A percentile compares a stretch with the other conserved stretches of the same genome.
These are phyloP conservation scores for Ptilonorhynchus violaceus DNA, from an alignment of 2,113 vertebrate species.

Conservation along the genomic window DNA sequence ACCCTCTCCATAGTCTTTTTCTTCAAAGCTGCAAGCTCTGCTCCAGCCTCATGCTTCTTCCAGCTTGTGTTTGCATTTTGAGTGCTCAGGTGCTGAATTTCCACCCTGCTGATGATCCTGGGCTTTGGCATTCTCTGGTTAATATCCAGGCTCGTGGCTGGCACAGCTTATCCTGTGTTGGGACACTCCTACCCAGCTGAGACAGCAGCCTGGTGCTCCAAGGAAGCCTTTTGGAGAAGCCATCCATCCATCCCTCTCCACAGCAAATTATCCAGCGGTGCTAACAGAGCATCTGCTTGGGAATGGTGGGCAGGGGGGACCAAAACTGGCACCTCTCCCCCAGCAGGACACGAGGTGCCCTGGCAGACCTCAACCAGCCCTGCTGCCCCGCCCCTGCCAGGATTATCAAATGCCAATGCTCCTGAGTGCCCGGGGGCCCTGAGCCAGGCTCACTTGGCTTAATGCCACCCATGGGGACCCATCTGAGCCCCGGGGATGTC, in stretches of 20 bases:
- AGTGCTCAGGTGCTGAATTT: background rate
- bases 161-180: accelerated
- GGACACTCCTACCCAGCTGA: background rate
- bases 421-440: background rate
- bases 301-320: background rate
- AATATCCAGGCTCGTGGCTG: accelerated
- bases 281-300: background rate
- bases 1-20: background rate
- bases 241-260: background rate
- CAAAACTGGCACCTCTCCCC: background rate
- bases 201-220: background rate
- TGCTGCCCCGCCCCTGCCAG: background rate
- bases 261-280: background rate
- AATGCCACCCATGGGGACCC: background rate
- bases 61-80: accelerated
- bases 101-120: background rate
- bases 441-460: background rate
- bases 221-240: background rate
- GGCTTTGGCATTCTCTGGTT: background rate
- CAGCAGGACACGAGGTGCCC: accelerated
- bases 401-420: background rate
- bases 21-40: background rate
- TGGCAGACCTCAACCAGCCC: background rate
- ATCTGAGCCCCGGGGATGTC: background rate
- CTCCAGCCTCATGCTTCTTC: background rate